A percentile compares a stretch with the other conserved stretches of the same genome.
Conservation (phyloP, 1,140 invertebrate genomes). For the Musca domestica region DNA sequence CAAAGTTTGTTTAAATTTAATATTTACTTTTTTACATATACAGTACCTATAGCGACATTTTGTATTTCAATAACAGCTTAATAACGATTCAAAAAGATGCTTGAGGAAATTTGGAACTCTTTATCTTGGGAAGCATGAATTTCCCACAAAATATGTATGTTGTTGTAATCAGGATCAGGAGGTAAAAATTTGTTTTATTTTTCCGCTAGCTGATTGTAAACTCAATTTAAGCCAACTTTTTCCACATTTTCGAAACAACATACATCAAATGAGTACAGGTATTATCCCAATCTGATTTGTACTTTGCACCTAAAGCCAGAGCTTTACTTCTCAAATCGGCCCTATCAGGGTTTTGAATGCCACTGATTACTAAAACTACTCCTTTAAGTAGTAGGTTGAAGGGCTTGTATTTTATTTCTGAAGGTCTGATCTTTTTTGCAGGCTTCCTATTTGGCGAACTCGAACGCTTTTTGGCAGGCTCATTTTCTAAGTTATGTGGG, state of each 20-base stretch:
- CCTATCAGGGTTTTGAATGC: slow-evolving; percentile 78
- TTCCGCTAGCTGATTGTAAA: too few relatives aligned
- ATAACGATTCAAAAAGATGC: slow-evolving; percentile 7
- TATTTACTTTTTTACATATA: too few relatives aligned
- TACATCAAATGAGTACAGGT: slow-evolving; percentile 82
- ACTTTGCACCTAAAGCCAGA: slow-evolving; percentile 75
- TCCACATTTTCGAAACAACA: slow-evolving; percentile 34
- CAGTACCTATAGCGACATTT: too few relatives aligned
- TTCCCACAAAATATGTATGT: too few relatives aligned
- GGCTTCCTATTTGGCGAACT: slow-evolving; percentile 26
- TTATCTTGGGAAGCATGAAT: too few relatives aligned
- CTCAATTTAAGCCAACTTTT: too few relatives aligned
- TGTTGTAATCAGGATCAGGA: too few relatives aligned
- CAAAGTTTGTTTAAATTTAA: too few relatives aligned
- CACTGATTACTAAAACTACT: slow-evolving; percentile 79
- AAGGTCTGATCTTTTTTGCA: slow-evolving; percentile 28
- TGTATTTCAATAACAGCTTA: background rate
- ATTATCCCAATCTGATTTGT: slow-evolving; percentile 71
- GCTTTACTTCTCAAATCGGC: slow-evolving; percentile 67
- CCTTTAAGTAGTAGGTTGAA: slow-evolving; percentile 63
- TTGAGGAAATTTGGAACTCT: too few relatives aligned
- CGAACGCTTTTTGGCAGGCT: background rate
- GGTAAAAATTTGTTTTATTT: too few relatives aligned
- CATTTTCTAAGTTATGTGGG: background rate
- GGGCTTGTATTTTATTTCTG: slow-evolving; percentile 50